Evolutionary conservation across 2,888 invertebrate species (phyloP), one percentile per base, ranked within the genome.

Genomic region (Ophion ellenae): DNA sequence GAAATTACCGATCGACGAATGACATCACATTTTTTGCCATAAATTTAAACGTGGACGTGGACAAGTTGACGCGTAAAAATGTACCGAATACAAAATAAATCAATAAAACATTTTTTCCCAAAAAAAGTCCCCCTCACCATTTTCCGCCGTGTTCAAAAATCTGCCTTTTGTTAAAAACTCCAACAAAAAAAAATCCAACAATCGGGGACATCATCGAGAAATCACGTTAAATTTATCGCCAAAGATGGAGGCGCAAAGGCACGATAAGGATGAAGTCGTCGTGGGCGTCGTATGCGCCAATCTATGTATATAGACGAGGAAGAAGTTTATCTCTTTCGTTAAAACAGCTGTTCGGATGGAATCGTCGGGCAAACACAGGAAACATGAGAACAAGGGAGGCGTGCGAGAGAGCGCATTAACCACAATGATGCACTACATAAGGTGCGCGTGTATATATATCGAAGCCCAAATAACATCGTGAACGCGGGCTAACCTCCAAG

Each of bases 311-410:
- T 24, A 36, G 67, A 63, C 6, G 36, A 59, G 20, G 28, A 57
- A 57, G 40, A 70, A 53, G 67, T 67, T 85, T 32, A 59, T 82
- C 85, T 74, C 45, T 61, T 78, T 40, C 53, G 57, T 67, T 66
- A 28, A 81, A 78, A 75, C 85, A 85, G 85, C 85, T 85, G 85
- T 85, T 71, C 11, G 64, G n/a, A 32, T 40, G 20, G 53, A 63
- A 53, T 85, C 81, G 67, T 74, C 63, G 70, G 24, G 70, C 76
- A 82, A 82, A 80, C 81, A 80, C 75, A 82, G 82, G 78, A 85
- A 85, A 84, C 47, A 57, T 40, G 79, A 79, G 79, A 24, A 57
- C 36, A 20, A 63, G 67, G 36, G 61, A 17, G 63, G 32, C 40
- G 81, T 40, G 36, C 6, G 47, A 24, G 70, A 28, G 47, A 53